These are phyloP conservation scores for Cotesia glomerata DNA, from an alignment of 1,140 invertebrate genomes.

Conservation along the genomic window DNA sequence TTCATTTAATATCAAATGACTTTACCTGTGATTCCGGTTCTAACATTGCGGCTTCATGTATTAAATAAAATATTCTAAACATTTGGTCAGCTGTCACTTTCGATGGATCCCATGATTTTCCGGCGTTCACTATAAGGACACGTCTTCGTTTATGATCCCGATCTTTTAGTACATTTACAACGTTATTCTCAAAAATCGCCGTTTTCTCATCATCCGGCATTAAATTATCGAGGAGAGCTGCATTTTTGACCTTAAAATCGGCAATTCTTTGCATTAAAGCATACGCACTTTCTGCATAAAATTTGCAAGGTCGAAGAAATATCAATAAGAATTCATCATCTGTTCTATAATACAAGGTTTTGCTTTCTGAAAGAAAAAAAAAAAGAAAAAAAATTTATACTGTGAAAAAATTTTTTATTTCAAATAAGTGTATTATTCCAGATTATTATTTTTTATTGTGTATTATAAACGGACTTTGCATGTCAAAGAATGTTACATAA, in stretches of 20 bases:
- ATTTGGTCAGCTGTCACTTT: conserved; percentile 74
- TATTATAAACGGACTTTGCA: neutral
- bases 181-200: conserved; percentile 70
- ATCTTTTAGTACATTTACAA: conserved; percentile 76
- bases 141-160: conserved; percentile 73
- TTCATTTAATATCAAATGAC: neutral
- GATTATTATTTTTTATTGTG: neutral
- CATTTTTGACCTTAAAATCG: conserved; percentile 75
- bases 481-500: neutral
- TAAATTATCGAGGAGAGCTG: conserved; percentile 68
- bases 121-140: conserved; percentile 68
- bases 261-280: conserved; percentile 77
- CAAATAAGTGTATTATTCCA: neutral
- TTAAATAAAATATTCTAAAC: conserved; percentile 78
- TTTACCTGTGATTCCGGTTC: conserved; percentile 74
- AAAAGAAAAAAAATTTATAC: neutral
- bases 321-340: conserved; percentile 78
- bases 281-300: conserved; percentile 77
- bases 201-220: conserved; percentile 71
- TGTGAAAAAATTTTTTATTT: neutral
- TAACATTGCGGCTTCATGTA: conserved; percentile 75
- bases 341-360: conserved; percentile 69
- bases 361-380: conserved; percentile 58
- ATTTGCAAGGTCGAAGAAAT: conserved; percentile 80
- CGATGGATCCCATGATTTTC: conserved; percentile 75